Conservation (phyloP, 2,888 invertebrate genomes). For the Cerastis leucographa region DNA sequence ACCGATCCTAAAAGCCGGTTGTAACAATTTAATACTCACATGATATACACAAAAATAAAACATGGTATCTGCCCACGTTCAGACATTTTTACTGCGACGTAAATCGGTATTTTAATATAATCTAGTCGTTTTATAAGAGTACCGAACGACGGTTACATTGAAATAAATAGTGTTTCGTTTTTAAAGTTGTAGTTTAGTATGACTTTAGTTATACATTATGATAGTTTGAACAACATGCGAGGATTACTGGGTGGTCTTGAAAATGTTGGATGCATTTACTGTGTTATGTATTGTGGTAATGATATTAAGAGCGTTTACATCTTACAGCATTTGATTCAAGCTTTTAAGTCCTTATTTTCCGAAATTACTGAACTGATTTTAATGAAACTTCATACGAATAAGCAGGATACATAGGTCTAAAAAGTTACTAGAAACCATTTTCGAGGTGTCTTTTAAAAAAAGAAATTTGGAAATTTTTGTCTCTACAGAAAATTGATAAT, state of each 20-base stretch:
- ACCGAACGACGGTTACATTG: slow-evolving; percentile 62
- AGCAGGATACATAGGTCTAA: no score
- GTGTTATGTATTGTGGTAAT: not conserved
- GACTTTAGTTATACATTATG: slow-evolving; percentile 28
- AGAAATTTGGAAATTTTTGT: no score
- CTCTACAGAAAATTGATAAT: no score
- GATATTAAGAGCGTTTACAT: no score
- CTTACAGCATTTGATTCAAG: no score
- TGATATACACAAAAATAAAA: slow-evolving; percentile 18
- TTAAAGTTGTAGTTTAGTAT: slow-evolving; percentile 30
- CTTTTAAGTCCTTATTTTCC: no score
- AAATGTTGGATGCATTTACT: slow-evolving; percentile 9
- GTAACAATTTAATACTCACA: not conserved
- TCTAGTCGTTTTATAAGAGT: slow-evolving; percentile 40
- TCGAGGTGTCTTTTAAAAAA: no score
- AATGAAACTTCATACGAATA: no score
- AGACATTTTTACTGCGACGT: slow-evolving; percentile 73
- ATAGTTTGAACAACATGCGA: not conserved
- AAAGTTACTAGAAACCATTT: no score
- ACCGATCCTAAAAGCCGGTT: not conserved
- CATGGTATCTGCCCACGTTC: slow-evolving; percentile 38
- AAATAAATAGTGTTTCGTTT: slow-evolving; percentile 64
- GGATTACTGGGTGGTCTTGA: slow-evolving; percentile 34
- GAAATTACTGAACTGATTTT: no score
- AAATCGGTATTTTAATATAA: slow-evolving; percentile 76